Evolutionary conservation across 2,113 vertebrate species (phyloP).

Genomic region (Crocuta crocuta): DNA sequence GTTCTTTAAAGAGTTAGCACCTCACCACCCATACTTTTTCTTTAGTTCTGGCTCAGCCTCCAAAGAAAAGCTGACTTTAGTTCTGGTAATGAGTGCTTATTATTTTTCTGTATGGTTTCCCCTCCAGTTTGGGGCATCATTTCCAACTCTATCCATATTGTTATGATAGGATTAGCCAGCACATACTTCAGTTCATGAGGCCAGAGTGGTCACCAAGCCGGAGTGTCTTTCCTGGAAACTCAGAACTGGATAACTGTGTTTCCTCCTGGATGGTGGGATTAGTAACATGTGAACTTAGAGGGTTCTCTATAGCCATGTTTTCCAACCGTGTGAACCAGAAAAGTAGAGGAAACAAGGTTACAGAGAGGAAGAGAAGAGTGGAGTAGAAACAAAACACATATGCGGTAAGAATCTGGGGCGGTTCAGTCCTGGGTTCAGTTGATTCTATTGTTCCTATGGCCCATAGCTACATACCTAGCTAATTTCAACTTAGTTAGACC

Average conservation of each 20-base stretch:
- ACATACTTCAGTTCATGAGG: not conserved
- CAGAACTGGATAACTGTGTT: not conserved
- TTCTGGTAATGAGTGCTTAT: not conserved
- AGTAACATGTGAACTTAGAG: not conserved
- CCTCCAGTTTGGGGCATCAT: accelerated
- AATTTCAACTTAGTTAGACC: not conserved
- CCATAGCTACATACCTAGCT: not conserved
- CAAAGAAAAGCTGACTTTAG: not conserved
- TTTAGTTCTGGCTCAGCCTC: not conserved
- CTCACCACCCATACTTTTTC: not conserved
- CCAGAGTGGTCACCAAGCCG: not conserved
- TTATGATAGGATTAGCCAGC: not conserved
- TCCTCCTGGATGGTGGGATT: not conserved
- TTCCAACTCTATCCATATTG: not conserved
- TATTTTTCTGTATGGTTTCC: not conserved
- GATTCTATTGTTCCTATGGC: not conserved
- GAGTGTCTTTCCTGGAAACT: not conserved
- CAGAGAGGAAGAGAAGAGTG: not conserved
- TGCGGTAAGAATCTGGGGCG: not conserved
- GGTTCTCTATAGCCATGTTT: not conserved
- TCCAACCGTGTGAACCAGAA: not conserved
- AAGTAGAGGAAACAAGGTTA: not conserved
- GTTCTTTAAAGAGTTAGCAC: not conserved
- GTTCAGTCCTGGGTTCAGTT: not conserved
- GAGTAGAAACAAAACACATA: not conserved